Evolutionary conservation across 2,888 invertebrate species (phyloP), one percentile per base, ranked within the genome.

Genomic region (Chrysopilus asiliformis): DNA sequence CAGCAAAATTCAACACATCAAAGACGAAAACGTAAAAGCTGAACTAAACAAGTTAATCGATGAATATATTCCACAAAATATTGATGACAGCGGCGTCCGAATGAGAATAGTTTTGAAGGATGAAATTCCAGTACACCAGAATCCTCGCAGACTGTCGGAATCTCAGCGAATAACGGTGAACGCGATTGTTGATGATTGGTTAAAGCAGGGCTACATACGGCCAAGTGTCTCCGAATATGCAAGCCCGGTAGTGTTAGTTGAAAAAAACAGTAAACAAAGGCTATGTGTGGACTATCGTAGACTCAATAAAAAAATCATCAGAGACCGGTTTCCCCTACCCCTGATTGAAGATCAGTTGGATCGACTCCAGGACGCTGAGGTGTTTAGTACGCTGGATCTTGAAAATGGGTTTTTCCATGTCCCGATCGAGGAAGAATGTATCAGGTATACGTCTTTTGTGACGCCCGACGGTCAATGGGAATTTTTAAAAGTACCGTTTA

Each of bases 391-490:
- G 4, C 24, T 43, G 2, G 36, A 40, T 18, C 18, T 41, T 12
- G 10, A 18, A 9, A 32, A 41, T 12, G 53, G 51, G 24, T 58
- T 55, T 42, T 53, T 57, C 19, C 57, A 59, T 43, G 53, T 58
- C 10, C 40, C 40, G 4, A 43, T 60, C 2, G 47, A 51, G n/a
- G 36, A 45, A 32, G 40, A 41, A 5, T 50, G 48, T 37, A 8
- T 17, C 9, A 54, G 54, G 44, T 57, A 56, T 36, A 59, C 57
- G 4, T 38, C 58, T 0, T 60, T 62, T 45, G 56, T 62, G 1
- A 58, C 53, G 12, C 54, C 47, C 13, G 46, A 46, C 41, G 57
- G 58, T 2, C 58, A 55, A 26, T 62, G 43, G 42, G 57, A 64
- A 42, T 62, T 60, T 42, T 26, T 49, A 6, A 50, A 44, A 40